Evolutionary conservation across 2,113 vertebrate genomes (phyloP), one percentile per base, ranked within the genome.

Genomic region (Donacobius atricapilla): DNA sequence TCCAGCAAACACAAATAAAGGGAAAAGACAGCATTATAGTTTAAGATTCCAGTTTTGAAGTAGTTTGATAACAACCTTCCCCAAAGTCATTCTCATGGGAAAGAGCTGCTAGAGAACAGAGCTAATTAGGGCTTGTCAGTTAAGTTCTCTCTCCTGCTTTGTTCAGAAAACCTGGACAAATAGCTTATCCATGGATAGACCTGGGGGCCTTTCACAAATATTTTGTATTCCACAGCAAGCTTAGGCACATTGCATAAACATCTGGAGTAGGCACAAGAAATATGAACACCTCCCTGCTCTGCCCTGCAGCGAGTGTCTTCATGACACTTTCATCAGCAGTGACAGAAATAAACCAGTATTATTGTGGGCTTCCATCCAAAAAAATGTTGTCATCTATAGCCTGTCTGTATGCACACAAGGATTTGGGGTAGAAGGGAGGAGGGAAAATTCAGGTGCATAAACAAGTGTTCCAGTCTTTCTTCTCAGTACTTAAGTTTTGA

Each of bases 191-290:
- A 20, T 16, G 40, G 54, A 64, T 37, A 96, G 86, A 89, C 81
- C 94, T 83, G 61, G 72, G 85, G 96, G 96, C 87, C 80, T 89
- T 84, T 91, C 77, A 94, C 77, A 96, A 97, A 93, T 96, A 95
- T 84, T 97, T 94, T 83, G 77, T 97, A 95, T 95, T 97, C 93
- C 84, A 90, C 31, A 68, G 92, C 98, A 98, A 97, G 98, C 94
- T 96, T 96, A 95, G 87, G 77, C 97, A 97, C 61, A 96, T 97
- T 96, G 89, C 60, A 95, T 64, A 86, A 92, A 92, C 82, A 96
- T 88, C 91, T 96, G 95, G 57, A 93, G 58, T 14, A 68, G 21
- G 4, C 30, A 44, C 48, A n/a, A 63, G 45, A 83, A 92, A 76
- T 24, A 50, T 2, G 48, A 92, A 79, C n/a, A 68, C 69, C 87